Percentiles rank a stretch among this genome's conserved stretches.
Evolutionary conservation across 2,113 vertebrate genomes (phyloP).

Genomic region (Lepus europaeus): DNA sequence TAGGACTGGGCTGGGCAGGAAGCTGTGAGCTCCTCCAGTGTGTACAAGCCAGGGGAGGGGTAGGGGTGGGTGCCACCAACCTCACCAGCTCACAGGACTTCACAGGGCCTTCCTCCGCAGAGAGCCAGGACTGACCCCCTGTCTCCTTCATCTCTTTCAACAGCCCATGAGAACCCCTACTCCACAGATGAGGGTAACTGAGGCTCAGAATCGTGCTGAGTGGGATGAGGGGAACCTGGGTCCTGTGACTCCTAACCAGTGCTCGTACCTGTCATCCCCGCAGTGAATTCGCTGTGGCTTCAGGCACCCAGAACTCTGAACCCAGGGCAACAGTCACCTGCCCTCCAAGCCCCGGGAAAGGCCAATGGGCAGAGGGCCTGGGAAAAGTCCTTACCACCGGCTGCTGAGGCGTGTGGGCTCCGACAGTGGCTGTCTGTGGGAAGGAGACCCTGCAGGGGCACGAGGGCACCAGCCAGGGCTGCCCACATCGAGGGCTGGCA

Average conservation of each 20-base stretch:
- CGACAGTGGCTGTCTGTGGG: slow-evolving; percentile 58
- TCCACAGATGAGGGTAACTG: neutral
- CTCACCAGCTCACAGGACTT: neutral
- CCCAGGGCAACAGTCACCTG: neutral
- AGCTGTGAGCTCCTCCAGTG: rapidly evolving
- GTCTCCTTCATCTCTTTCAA: neutral
- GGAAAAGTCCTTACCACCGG: slow-evolving; percentile 9
- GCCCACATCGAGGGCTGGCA: slow-evolving; percentile 56
- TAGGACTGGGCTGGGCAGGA: neutral
- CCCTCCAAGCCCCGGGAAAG: neutral
- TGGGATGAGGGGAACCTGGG: too few species aligned
- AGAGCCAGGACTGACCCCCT: neutral
- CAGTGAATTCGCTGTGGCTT: neutral
- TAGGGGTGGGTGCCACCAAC: rapidly evolving
- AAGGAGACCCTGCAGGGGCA: slow-evolving; percentile 83
- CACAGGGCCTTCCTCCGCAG: rapidly evolving
- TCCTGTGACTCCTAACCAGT: neutral
- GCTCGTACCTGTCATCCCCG: neutral
- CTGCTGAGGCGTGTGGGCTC: neutral
- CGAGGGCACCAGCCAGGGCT: slow-evolving; percentile 63
- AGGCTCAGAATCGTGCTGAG: neutral
- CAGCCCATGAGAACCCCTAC: neutral
- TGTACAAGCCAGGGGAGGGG: rapidly evolving
- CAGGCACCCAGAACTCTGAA: neutral
- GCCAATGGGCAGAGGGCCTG: neutral